These are phyloP conservation scores for Mesoclemmys tuberculata DNA, from an alignment of 2,113 vertebrate species.

Conservation along the genomic window DNA sequence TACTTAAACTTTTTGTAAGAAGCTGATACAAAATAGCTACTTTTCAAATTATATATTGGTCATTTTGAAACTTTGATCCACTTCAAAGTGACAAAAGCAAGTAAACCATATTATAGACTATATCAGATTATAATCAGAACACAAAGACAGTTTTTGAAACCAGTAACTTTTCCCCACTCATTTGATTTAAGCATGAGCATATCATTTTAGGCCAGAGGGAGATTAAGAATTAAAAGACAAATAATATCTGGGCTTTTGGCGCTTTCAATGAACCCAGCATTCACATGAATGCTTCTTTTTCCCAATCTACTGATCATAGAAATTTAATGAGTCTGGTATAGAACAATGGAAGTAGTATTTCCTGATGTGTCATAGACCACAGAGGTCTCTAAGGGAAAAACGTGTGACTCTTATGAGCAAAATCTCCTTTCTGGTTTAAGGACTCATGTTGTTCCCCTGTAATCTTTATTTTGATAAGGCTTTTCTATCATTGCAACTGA, in stretches of 20 bases:
- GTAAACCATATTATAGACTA: background rate
- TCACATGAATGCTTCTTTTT: conserved; percentile 37
- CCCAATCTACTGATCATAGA: conserved; percentile 32
- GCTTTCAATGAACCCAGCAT: background rate
- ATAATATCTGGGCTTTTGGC: background rate
- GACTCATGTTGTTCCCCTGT: background rate
- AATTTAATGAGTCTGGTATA: conserved; percentile 33
- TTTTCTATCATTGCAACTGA: background rate
- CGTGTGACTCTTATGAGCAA: background rate
- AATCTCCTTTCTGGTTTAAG: background rate
- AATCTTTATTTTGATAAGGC: background rate
- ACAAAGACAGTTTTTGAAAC: background rate
- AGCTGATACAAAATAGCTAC: background rate
- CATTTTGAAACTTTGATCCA: background rate
- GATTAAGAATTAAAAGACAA: background rate
- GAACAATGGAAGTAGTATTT: background rate
- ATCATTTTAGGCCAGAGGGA: background rate
- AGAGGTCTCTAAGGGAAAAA: background rate
- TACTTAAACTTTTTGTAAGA: background rate
- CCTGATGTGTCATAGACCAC: background rate
- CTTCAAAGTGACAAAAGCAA: background rate
- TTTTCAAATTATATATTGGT: background rate
- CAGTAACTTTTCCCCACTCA: background rate
- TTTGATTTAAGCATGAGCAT: background rate
- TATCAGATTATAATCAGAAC: background rate